phyloP scores from a whole-genome alignment of 2,888 invertebrate genomes.

The Ichneumoninae sp. region DNA sequence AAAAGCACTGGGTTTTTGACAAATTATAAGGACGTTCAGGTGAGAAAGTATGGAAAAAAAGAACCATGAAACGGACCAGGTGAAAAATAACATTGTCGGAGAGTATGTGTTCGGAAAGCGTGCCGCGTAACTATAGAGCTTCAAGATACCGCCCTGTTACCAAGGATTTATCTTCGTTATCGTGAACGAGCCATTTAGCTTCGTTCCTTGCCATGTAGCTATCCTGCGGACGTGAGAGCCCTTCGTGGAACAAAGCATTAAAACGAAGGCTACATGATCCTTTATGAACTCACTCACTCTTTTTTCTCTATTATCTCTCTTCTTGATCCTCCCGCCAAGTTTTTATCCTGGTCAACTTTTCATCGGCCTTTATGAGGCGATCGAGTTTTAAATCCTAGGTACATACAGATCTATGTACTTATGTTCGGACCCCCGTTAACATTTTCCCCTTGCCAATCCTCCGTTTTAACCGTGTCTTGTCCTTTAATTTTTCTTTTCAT shows the following conservation, averaged over 20 bases:
- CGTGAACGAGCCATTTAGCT: constrained; percentile 17
- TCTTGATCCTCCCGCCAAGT: background rate
- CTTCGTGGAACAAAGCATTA: constrained; percentile 4
- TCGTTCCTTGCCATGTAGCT: background rate
- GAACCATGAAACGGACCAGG: background rate
- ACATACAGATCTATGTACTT: background rate
- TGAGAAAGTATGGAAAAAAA: background rate
- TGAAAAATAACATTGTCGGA: background rate
- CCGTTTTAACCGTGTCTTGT: background rate
- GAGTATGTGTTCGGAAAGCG: background rate
- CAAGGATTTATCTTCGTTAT: constrained; percentile 25
- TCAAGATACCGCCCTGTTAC: background rate
- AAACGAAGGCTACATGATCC: constrained; percentile 5
- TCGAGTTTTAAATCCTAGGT: background rate
- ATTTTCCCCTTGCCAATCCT: background rate
- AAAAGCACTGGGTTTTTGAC: background rate
- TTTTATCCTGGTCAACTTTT: background rate
- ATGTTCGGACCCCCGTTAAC: background rate
- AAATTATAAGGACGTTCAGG: background rate
- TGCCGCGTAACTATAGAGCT: background rate
- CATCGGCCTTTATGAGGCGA: background rate
- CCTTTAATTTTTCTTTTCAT: background rate
- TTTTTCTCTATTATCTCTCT: background rate
- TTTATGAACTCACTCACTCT: constrained; percentile 2
- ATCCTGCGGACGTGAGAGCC: constrained; percentile 1